Evolutionary conservation across 2,888 invertebrate species (phyloP), one percentile per base, ranked within the genome.

Genomic region (Melanchra persicariae): DNA sequence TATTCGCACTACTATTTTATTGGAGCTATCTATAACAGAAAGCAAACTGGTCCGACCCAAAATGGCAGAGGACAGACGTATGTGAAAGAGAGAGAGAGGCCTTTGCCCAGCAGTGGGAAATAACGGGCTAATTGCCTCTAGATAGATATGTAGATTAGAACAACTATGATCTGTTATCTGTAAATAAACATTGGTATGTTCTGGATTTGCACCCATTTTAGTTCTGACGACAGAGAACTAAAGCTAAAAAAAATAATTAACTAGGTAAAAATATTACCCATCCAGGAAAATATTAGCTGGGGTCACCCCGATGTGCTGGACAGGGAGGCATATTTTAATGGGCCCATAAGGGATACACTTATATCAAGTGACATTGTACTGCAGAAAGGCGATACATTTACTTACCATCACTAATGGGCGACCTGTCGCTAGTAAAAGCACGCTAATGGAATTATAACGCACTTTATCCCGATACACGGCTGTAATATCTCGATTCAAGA

Each of bases 381-480:
- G n/a, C 45, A 82, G 62, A 63, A 66, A 63, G 19, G 30, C 59
- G 59, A 59, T 71, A 78, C 60, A 77, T 77, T 68, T 52, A 52
- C 45, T 61, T 49, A 61, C 52, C 58, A 67, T 52, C 24, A 55
- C 65, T 81, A 81, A 81, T 84, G 54, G 72, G 45, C 22, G 57
- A 65, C 55, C 49, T 73, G 59, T 70, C 62, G 55, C 30, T 37
- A 58, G 57, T 84, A 69, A 71, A 70, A 77, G 63, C 68, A 62
- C 26, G 47, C 58, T 70, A 82, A 84, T 82, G 62, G 73, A 70
- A 84, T 81, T 82, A 82, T 77, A 82, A 68, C 77, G 72, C 69
- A 72, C 43, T 73, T 70, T 77, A 77, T 77, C 34, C 67, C 43
- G 73, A 77, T 81, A 81, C 40, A 37, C 19, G 45, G 10, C n/a